Percentiles rank a stretch among this genome's conserved stretches.
Conservation (phyloP, 2,113 vertebrate species). For the Felis chaus region DNA sequence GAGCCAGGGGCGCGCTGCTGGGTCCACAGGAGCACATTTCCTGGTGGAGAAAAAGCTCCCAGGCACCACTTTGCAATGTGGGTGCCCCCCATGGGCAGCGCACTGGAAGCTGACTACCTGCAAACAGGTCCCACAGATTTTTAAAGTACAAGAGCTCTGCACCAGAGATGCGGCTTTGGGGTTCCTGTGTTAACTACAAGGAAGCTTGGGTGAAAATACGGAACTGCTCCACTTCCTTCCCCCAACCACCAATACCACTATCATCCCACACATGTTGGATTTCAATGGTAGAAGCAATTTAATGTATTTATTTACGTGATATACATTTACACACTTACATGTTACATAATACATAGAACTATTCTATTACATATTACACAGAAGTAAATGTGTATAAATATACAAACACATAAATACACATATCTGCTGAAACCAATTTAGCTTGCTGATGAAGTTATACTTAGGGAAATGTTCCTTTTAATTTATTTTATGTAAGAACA, state of each 20-base stretch:
- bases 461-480: neutral
- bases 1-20: neutral
- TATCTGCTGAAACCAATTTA: neutral
- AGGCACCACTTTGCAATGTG: neutral
- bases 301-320: neutral
- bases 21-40: neutral
- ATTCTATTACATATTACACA: neutral
- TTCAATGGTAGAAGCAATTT: neutral
- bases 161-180: neutral
- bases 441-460: neutral
- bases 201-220: neutral
- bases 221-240: neutral
- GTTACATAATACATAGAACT: neutral
- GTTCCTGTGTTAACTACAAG: neutral
- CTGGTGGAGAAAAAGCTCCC: neutral
- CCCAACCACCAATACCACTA: neutral
- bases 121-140: neutral
- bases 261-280: neutral
- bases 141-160: neutral
- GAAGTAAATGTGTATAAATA: neutral
- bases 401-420: neutral
- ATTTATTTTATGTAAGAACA: conserved; percentile 10
- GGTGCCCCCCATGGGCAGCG: neutral
- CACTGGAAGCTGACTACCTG: neutral
- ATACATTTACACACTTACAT: too few relatives aligned